Evolutionary conservation across 2,888 invertebrate species (phyloP).

Genomic region (Cantharis flavilabris): DNA sequence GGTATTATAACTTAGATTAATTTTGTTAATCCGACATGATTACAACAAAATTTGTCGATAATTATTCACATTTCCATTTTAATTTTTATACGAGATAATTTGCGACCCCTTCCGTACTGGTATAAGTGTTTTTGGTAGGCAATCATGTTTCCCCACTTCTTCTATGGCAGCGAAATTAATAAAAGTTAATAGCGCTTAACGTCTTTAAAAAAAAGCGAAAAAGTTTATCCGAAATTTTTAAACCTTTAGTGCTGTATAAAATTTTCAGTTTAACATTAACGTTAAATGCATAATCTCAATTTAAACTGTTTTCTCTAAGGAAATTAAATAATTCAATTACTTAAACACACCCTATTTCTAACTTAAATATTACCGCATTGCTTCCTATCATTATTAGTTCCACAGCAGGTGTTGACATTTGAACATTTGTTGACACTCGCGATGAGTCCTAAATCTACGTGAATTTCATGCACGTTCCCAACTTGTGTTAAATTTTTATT

Average conservation of each 20-base stretch:
- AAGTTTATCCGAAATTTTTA: background rate
- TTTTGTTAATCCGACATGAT: background rate
- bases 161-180: background rate
- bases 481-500: background rate
- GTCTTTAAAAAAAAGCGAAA: background rate
- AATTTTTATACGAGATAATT: background rate
- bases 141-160: background rate
- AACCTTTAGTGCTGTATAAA: background rate
- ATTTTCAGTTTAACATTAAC: background rate
- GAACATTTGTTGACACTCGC: background rate
- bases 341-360: background rate
- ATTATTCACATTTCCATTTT: background rate
- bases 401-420: background rate
- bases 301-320: background rate
- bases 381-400: background rate
- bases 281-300: background rate
- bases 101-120: background rate
- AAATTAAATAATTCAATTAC: background rate
- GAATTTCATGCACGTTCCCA: background rate
- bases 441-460: background rate
- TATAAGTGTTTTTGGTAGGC: background rate
- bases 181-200: background rate
- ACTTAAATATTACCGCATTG: background rate
- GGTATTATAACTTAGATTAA: background rate
- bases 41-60: background rate